A percentile compares a stretch with the other conserved stretches of the same genome.
Conservation (phyloP, 2,888 invertebrate genomes). For the Platypus cylindrus region DNA sequence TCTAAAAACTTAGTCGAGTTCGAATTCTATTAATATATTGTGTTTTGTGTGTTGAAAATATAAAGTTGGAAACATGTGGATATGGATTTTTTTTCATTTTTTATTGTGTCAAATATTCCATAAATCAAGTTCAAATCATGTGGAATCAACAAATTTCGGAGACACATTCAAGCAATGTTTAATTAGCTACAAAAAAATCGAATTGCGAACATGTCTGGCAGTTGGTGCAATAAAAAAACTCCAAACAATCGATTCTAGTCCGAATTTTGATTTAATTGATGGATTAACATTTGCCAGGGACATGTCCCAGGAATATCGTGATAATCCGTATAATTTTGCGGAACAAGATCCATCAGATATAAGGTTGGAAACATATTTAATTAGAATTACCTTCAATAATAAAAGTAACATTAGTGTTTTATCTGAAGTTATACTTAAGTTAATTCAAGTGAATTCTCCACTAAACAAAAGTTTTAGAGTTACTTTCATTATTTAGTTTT, state of each 20-base stretch:
- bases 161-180: slow-evolving; percentile 36
- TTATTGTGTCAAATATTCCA: background rate
- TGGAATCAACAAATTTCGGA: slow-evolving; percentile 10
- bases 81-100: no score
- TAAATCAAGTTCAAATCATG: slow-evolving; percentile 3
- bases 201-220: slow-evolving; percentile 52
- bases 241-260: slow-evolving; percentile 51
- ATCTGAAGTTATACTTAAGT: no score
- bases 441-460: no score
- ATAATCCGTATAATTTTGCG: slow-evolving; percentile 51
- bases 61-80: no score
- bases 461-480: no score
- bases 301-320: slow-evolving; percentile 48
- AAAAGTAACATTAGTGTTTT: no score
- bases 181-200: slow-evolving; percentile 28
- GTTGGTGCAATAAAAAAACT: slow-evolving; percentile 54
- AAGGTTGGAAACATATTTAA: no score
- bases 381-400: no score
- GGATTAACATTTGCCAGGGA: slow-evolving; percentile 53
- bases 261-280: slow-evolving; percentile 51
- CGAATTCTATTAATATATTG: no score
- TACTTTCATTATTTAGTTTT: no score
- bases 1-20: no score
- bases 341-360: slow-evolving; percentile 66
- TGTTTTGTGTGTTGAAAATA: no score